phyloP scores from a whole-genome alignment of 2,797 vertebrate genomes.

The Anniella stebbinsi region DNA sequence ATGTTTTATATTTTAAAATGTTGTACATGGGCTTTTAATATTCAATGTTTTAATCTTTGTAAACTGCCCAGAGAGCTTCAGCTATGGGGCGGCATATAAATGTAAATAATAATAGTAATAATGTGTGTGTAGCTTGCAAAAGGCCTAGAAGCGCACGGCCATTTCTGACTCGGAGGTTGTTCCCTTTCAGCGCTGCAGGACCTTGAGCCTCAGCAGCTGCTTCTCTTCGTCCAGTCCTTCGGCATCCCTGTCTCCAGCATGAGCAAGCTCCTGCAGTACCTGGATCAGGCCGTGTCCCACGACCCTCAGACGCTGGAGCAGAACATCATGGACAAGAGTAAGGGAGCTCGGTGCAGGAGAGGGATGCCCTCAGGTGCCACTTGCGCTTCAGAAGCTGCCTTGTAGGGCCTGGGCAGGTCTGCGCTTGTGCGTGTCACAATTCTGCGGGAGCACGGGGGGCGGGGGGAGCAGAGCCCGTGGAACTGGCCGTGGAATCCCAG shows the following conservation, averaged over 20 bases:
- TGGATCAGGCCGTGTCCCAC: slow-evolving; percentile 96
- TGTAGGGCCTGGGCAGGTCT: neutral
- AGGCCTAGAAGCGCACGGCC: too few species aligned
- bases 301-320: slow-evolving; percentile 93
- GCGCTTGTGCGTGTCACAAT: rapidly evolving
- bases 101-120: too few species aligned
- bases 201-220: slow-evolving; percentile 94
- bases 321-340: slow-evolving; percentile 99
- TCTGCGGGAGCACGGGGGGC: too few species aligned
- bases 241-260: slow-evolving; percentile 99
- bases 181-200: slow-evolving; percentile 89
- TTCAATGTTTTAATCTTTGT: too few species aligned
- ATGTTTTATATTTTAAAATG: too few species aligned
- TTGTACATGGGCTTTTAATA: too few species aligned
- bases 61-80: too few species aligned
- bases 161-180: neutral
- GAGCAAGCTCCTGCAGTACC: slow-evolving; percentile 96
- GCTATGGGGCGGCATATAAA: too few species aligned
- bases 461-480: too few species aligned
- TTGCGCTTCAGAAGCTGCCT: neutral
- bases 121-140: neutral
- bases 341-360: slow-evolving; percentile 33
- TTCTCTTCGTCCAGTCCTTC: slow-evolving; percentile 97
- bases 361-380: rapidly evolving
- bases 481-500: neutral